A percentile compares a stretch with the other conserved stretches of the same genome.
Conservation (phyloP, 2,888 invertebrate species). For the Adelognathus sp. region DNA sequence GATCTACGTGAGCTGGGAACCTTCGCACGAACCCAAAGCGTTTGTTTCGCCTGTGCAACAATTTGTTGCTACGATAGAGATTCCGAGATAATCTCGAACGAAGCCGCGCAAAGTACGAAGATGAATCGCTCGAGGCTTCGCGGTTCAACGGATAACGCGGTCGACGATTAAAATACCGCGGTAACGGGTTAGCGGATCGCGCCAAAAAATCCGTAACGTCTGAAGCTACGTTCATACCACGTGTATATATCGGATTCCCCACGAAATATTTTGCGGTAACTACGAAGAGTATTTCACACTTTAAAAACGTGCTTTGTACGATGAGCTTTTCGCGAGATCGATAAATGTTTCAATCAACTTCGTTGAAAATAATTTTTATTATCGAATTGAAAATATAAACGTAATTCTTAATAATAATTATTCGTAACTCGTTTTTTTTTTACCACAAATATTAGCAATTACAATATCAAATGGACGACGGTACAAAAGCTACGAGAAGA, state of each 20-base stretch:
- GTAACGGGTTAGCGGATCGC: not conserved
- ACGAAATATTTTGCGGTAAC: not conserved
- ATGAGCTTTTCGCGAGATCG: conserved; percentile 39
- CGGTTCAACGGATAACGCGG: conserved; percentile 7
- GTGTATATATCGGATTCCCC: not conserved
- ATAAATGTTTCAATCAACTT: conserved; percentile 61
- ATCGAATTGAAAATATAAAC: conserved; percentile 78
- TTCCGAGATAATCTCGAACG: not conserved
- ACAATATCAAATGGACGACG: conserved; percentile 71
- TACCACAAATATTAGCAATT: conserved; percentile 75
- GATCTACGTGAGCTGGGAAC: not conserved
- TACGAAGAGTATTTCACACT: not conserved
- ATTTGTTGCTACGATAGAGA: conserved; percentile 15
- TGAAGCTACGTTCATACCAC: no score
- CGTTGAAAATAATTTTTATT: conserved; percentile 78
- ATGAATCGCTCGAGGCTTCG: not conserved
- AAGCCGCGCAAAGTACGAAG: conserved; percentile 5
- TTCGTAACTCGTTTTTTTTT: conserved; percentile 69
- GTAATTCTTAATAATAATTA: conserved; percentile 76
- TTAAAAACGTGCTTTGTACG: no score
- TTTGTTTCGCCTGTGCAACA: not conserved
- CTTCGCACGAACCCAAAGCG: not conserved
- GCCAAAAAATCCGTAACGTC: no score
- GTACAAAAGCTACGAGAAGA: conserved; percentile 69
- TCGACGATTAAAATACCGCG: conserved; percentile 11